Base-by-base conservation (phyloP, 2,888 invertebrate species). In the Agrypnus murinus region DNA sequence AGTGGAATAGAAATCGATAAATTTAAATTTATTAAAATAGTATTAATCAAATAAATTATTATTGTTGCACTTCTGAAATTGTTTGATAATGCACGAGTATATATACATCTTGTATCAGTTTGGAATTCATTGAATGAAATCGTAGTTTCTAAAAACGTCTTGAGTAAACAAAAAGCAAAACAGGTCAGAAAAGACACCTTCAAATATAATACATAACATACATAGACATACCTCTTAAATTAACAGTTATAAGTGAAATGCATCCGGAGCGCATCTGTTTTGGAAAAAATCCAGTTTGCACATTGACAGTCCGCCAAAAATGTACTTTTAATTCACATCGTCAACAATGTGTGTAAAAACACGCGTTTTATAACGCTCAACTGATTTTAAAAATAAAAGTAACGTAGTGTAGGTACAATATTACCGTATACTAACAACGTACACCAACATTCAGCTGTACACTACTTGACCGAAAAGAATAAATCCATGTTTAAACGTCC, bases 401-500 rank as follows among this genome's bases (percentile, higher is more conserved):
- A 3, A 32, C 31, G n/a, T 34, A 6, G 32, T 34, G 25, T 9
- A 25, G 12, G n/a, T n/a, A n/a, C 32, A 55, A 34, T 36, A 14
- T 0, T 4, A 15, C 31, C 36, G n/a, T n/a, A n/a, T n/a, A n/a
- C n/a, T n/a, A 25, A 25, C 25, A 66, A 31, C 14, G 8, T 65
- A 57, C 63, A 19, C 64, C 36, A 60, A 72, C 63, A 58, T 45
- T n/a, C 67, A 62, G 62, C 34, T 50, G 31, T 17, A 36, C 57
- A 62, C 62, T 53, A 62, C 63, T 58, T 57, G 64, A 59, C 57
- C 64, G 59, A 65, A 62, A 66, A 71, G 66, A 72, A 57, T 64
- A 69, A 64, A 72, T 68, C 68, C 65, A 69, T 68, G 71, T 72
- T 72, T 65, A 62, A 72, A 72, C 72, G 46, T 72, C 72, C 72